A percentile compares a stretch with the other conserved stretches of the same genome.
These are phyloP conservation scores for Elephantulus edwardii DNA, from an alignment of 2,113 vertebrate species.

Conservation along the genomic window DNA sequence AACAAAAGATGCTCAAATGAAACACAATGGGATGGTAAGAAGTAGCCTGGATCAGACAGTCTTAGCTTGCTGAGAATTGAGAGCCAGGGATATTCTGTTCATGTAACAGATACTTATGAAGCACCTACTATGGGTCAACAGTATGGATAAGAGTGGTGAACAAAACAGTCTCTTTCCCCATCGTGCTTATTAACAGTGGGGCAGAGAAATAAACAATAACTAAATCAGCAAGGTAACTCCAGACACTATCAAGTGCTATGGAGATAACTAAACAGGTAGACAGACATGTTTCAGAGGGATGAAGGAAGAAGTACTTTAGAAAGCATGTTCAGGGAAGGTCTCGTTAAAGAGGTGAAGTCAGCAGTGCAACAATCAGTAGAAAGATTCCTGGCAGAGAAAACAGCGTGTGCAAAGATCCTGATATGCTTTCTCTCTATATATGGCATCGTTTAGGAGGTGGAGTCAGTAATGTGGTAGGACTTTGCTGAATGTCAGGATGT, in stretches of 20 bases:
- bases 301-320: not conserved
- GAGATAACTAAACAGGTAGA: not conserved
- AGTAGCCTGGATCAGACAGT: not conserved
- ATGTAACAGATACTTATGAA: not conserved
- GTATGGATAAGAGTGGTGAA: not conserved
- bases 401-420: not conserved
- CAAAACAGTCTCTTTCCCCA: not conserved
- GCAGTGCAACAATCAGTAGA: not conserved
- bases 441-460: not conserved
- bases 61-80: not conserved
- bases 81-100: not conserved
- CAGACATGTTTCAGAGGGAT: not conserved
- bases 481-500: not conserved
- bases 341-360: not conserved
- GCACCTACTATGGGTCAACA: not conserved
- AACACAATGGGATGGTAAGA: not conserved
- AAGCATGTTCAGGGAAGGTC: not conserved
- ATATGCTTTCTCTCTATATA: too few relatives aligned
- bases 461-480: not conserved
- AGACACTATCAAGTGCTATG: not conserved
- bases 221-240: not conserved
- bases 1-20: not conserved
- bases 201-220: not conserved
- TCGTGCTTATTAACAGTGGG: not conserved
- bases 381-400: not conserved